Evolutionary conservation across 2,113 vertebrate species (phyloP), one percentile per base, ranked within the genome.

Genomic region (Naja naja): DNA sequence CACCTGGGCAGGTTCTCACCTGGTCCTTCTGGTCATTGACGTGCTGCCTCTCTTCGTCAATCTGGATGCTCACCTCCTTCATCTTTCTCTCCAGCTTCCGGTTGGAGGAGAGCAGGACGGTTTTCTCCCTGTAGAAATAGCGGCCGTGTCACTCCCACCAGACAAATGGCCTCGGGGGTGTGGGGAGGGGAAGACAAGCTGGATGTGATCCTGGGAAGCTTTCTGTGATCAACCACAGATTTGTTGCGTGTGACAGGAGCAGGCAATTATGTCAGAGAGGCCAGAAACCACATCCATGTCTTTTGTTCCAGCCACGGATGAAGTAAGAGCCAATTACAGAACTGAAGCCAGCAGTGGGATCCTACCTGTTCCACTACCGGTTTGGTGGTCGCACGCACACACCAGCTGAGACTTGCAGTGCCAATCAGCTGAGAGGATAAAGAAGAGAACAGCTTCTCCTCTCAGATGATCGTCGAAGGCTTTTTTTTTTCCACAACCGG

Each of bases 21-120:
- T 99, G 99, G 95, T 99, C 99, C 96, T 98, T 98, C 97, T 99
- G 99, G 91, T 99, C 98, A 1, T 94, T 97, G 92, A 98, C 97
- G 0, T 98, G 97, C 39, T 99, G 98, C 93, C 98, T 97, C 95
- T 99, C 99, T 2, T 99, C 99, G 1, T 99, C 99, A 47, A 99
- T 97, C 49, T 98, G 98, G 95, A 99, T 98, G 94, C 95, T 98
- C 55, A 99, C 96, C 16, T 99, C 99, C 95, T 99, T 99, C 43
- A 99, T 97, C 93, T 98, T 99, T 93, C 99, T 96, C 96, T 99
- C 99, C 95, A 99, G 96, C 47, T 99, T 99, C 18, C 99, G 98
- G 89, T 98, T 99, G 56, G 98, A 98, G 0, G 98, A 98, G 89
- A 98, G 94, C 92, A 99, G 91, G 2, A 97, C 25, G 9, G 94